Evolutionary conservation across 1,140 invertebrate species (phyloP), one percentile per base, ranked within the genome.

Genomic region (Drosophila bocki): DNA sequence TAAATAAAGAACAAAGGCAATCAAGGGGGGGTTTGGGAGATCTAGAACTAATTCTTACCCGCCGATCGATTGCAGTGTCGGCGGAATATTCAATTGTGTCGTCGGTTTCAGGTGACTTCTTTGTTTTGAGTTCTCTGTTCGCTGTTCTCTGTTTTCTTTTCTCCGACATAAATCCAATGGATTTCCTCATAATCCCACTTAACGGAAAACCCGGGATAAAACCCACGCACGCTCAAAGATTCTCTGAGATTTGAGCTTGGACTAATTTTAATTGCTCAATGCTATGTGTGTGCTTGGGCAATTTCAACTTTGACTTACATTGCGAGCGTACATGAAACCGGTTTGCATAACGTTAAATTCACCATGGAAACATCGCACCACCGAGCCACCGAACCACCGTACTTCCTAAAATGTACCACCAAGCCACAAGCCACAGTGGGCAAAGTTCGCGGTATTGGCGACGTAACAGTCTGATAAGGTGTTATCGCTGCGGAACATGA

Each of bases 21-120:
- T 64, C 15, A 44, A 32, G 32, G 60, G 45, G 19, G 42, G 11
- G 12, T 13, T 11, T 22, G 19, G 19, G 13, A n/a, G 47, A 67
- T 39, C 15, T 44, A 17, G 15, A 48, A 53, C 29, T 51, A 17
- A 51, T 29, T 51, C 4, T 32, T 32, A 33, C 19, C 35, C 57
- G 2, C 4, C 56, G 19, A 59, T 78, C 56, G 26, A 75, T 83
- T 70, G 70, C 75, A 61, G 17, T 33, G 35, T 56, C 59, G 50
- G 78, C 75, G 50, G 50, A 83, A 75, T 62, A 70, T 26, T 61
- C 37, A 77, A 26, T 41, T 13, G 19, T 35, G 39, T 42, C 15
- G 48, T 37, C 41, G 32, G 64, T 51, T 32, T 62, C 58, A 35
- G 44, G 45, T 70, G 47, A n/a, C 48, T 29, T 51, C 12, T 61